Evolutionary conservation across 2,113 vertebrate genomes (phyloP).

Genomic region (Delphinapterus leucas): DNA sequence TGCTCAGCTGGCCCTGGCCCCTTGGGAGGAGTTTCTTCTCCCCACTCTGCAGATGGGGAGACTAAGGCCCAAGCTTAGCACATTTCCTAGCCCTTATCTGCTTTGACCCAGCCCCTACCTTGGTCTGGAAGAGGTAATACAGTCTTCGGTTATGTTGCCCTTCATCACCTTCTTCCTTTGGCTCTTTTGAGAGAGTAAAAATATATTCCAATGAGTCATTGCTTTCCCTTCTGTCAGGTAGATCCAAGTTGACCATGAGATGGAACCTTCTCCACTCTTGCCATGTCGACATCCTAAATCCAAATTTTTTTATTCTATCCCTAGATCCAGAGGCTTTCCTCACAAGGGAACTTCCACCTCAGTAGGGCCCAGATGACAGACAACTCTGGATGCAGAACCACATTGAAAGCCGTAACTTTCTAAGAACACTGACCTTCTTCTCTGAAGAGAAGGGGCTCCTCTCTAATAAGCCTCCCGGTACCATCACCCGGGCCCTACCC

Average conservation of each 20-base stretch:
- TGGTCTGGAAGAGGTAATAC: not conserved
- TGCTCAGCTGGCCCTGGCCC: not conserved
- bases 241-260: not conserved
- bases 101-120: not conserved
- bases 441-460: not conserved
- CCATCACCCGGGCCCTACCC: not conserved
- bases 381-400: not conserved
- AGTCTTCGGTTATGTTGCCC: not conserved
- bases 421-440: not conserved
- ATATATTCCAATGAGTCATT: not conserved
- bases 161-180: not conserved
- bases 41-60: not conserved
- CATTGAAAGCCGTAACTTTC: not conserved
- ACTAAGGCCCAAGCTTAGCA: not conserved
- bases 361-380: not conserved
- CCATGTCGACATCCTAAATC: not conserved
- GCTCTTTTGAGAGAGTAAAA: constrained; percentile 24
- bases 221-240: not conserved
- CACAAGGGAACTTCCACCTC: not conserved
- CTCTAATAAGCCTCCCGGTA: not conserved
- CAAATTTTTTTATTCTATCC: not conserved
- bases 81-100: not conserved
- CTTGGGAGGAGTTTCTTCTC: not conserved
- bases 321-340: not conserved
- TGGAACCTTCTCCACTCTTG: not conserved